A percentile compares a stretch with the other conserved stretches of the same genome.
These are phyloP conservation scores for Columba janthina DNA, from an alignment of 2,113 vertebrate genomes.

Conservation along the genomic window DNA sequence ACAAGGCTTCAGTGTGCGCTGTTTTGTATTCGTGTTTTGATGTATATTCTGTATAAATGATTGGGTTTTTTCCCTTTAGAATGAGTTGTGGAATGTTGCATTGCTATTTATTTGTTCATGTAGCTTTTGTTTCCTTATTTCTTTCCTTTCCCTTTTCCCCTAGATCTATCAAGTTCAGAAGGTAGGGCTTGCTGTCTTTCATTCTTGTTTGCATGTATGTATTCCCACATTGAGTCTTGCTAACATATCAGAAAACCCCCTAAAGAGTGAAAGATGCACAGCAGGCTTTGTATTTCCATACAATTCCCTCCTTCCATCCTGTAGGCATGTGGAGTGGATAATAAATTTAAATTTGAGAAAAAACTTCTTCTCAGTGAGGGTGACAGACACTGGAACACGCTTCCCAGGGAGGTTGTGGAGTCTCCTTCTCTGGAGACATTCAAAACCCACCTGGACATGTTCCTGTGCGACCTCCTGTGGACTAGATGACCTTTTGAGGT, in stretches of 20 bases:
- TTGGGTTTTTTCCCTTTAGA: background rate
- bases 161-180: conserved; percentile 99
- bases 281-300: background rate
- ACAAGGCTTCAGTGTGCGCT: background rate
- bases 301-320: background rate
- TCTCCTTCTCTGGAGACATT: too few relatives aligned
- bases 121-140: conserved; percentile 49
- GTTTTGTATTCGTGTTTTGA: background rate
- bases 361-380: too few relatives aligned
- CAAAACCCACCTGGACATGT: too few relatives aligned
- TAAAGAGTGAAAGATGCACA: background rate
- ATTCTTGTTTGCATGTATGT: conserved; percentile 36
- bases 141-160: conserved; percentile 4
- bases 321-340: background rate
- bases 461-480: too few relatives aligned
- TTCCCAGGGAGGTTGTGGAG: too few relatives aligned
- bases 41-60: background rate
- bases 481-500: too few relatives aligned
- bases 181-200: conserved; percentile 79
- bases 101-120: conserved; percentile 1
- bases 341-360: too few relatives aligned
- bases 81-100: background rate
- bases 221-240: background rate
- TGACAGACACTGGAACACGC: too few relatives aligned
- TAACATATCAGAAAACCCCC: background rate